Evolutionary conservation across 1,140 invertebrate species (phyloP), one percentile per base, ranked within the genome.

Genomic region (Nilaparvata lugens): DNA sequence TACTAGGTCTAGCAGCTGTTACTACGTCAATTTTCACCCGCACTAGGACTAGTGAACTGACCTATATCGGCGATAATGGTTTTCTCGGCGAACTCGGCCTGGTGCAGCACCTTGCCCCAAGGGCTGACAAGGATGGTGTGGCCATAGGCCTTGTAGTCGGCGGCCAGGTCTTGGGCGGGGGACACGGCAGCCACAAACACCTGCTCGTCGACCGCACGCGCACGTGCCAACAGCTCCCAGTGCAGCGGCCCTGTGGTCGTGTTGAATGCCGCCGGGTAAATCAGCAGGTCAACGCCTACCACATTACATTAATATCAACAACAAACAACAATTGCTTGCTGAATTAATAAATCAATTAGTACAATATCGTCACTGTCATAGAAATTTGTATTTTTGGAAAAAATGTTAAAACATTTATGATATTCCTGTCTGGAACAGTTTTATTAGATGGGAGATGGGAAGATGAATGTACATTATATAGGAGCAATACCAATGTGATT

Each of bases 231-330:
- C 2, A 96, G 73, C 67, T 94, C 88, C 93, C 93, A 97, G 72
- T 97, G 94, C 11, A 88, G 73, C 0, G 93, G 93, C 0, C 95
- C 95, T 0, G 94, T 97, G 11, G 90, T 95, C 86, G 94, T 91
- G 74, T 95, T 97, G 71, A 97, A 97, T 13, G 93, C 93, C 48
- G 86, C 92, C n/a, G 93, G 93, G 74, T 94, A 96, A 9, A 97
- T 75, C 14, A 95, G 72, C 67, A 95, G 74, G 56, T 91, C 81
- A 69, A 92, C 95, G 2, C 89, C 90, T 87, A 66, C 63, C 13
- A 51, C 2, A 31, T 11, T 11, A 35, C 2, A 35, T 11, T 35
- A n/a, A n/a, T n/a, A n/a, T n/a, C n/a, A n/a, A n/a, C n/a, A n/a
- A n/a, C n/a, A n/a, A n/a, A n/a, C n/a, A n/a, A n/a, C n/a, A n/a